Evolutionary conservation across 2,797 vertebrate genomes (phyloP).

Genomic region (Anabacerthia variegaticeps): DNA sequence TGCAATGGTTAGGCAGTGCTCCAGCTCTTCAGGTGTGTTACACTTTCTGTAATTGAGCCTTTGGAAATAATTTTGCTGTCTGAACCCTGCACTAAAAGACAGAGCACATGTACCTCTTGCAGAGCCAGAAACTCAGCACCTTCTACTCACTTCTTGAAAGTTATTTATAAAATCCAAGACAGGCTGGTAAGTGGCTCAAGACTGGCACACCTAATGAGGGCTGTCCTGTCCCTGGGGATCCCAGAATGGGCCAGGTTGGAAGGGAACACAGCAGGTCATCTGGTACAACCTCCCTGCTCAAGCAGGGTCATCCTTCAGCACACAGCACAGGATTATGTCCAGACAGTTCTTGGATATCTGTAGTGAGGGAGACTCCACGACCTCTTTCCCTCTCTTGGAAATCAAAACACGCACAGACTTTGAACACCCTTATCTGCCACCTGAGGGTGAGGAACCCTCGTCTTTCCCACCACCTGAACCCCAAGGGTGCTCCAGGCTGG

Average conservation of each 20-base stretch:
- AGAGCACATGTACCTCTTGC: fast-evolving
- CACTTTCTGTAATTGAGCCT: not conserved
- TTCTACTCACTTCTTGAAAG: not conserved
- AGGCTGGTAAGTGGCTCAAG: not conserved
- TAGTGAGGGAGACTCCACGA: not conserved
- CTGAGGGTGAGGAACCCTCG: not conserved
- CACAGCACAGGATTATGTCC: not conserved
- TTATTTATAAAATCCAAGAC: fast-evolving
- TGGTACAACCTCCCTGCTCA: not conserved
- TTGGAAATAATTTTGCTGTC: not conserved
- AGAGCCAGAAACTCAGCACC: not conserved
- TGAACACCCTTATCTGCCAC: not conserved
- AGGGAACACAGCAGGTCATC: not conserved
- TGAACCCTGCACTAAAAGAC: not conserved
- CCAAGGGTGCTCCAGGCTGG: not conserved
- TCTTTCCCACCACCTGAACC: not conserved
- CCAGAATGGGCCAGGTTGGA: not conserved
- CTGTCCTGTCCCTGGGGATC: not conserved
- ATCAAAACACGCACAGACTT: not conserved
- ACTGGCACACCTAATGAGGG: not conserved
- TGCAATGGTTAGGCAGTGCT: not conserved
- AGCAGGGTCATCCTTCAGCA: not conserved
- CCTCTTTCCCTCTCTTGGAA: not conserved
- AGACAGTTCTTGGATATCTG: not conserved
- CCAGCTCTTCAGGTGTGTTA: not conserved